Evolutionary conservation across 2,797 vertebrate genomes (phyloP).

Genomic region (Neopelma chrysocephalum): DNA sequence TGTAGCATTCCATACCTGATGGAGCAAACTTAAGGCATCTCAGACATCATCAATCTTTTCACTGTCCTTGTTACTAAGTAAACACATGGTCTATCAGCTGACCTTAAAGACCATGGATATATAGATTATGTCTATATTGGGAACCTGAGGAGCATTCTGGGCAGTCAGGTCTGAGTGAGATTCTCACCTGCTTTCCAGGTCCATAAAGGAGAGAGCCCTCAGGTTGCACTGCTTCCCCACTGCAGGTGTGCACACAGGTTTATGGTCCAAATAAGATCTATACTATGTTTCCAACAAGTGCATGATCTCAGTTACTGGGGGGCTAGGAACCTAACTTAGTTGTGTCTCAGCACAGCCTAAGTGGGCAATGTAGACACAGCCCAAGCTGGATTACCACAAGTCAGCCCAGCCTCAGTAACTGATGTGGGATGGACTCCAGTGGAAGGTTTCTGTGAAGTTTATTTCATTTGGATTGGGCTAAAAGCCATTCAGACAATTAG

Average conservation of each 20-base stretch:
- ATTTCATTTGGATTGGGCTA: not conserved
- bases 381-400: not conserved
- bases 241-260: not conserved
- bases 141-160: not conserved
- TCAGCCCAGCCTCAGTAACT: not conserved
- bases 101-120: not conserved
- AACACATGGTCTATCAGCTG: not conserved
- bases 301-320: not conserved
- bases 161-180: not conserved
- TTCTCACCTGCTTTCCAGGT: not conserved
- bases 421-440: not conserved
- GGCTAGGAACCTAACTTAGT: not conserved
- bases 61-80: not conserved
- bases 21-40: not conserved
- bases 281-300: not conserved
- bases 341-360: not conserved
- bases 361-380: not conserved
- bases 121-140: not conserved
- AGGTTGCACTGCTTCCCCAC: not conserved
- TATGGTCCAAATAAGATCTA: not conserved
- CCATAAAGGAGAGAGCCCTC: fast-evolving
- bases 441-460: not conserved
- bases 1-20: not conserved
- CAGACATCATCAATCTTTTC: not conserved
- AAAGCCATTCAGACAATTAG: not conserved